Percentiles rank a stretch among this genome's conserved stretches.
phyloP scores from a whole-genome alignment of 2,888 invertebrate genomes.

The Limnephilus marmoratus region DNA sequence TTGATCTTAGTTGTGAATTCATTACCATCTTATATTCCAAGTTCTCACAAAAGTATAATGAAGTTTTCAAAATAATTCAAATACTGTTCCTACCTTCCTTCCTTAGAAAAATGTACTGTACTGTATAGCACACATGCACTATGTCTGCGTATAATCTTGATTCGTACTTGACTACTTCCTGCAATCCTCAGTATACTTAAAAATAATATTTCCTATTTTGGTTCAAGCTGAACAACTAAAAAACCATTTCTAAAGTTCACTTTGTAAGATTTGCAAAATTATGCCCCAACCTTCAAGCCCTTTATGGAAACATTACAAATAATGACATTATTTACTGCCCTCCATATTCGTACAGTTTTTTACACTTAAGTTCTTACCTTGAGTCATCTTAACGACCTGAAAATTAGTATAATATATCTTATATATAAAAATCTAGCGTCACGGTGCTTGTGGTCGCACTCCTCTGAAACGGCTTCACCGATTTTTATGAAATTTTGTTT shows the following conservation, averaged over 20 bases:
- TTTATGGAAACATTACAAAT: background rate
- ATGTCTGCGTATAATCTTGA: background rate
- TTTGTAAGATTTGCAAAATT: background rate
- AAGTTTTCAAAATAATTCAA: too few relatives aligned
- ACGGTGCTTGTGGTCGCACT: too few relatives aligned
- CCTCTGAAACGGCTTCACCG: too few relatives aligned
- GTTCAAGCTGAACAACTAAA: background rate
- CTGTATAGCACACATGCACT: too few relatives aligned
- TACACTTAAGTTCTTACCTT: background rate
- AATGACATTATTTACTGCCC: background rate
- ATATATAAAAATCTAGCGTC: too few relatives aligned
- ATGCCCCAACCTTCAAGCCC: background rate
- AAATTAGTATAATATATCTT: background rate
- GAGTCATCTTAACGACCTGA: background rate
- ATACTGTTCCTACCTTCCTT: too few relatives aligned
- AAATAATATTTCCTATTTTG: background rate
- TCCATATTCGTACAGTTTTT: background rate
- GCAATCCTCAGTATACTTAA: background rate
- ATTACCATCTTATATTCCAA: too few relatives aligned
- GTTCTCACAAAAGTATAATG: too few relatives aligned
- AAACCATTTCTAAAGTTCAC: background rate
- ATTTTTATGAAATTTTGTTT: too few relatives aligned
- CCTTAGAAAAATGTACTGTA: too few relatives aligned
- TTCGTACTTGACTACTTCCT: background rate
- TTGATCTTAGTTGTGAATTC: too few relatives aligned